Base-by-base conservation (phyloP, 1,140 invertebrate genomes). In the Drosophila murphyi region DNA sequence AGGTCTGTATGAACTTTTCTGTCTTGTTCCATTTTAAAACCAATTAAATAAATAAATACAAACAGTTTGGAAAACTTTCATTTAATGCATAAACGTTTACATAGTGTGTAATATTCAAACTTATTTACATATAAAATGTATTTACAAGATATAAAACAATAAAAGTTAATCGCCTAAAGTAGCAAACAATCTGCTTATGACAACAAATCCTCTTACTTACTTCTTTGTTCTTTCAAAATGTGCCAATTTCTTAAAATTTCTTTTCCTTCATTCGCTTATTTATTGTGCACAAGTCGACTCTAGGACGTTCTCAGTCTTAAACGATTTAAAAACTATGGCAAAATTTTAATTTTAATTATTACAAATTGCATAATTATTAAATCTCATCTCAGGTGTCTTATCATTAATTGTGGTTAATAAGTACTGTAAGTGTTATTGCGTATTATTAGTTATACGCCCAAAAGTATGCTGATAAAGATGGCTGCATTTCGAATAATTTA, bases 221-320 rank as follows among this genome's bases (percentile, higher is more conserved):
- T 41, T 63, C 20, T 20, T 20, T 20, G 20, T 20, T 65, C 12
- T 65, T 55, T 60, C 31, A 65, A 65, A 75, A 61, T 72, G 62
- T 48, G 56, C 37, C n/a, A 47, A 45, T 12, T 60, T 63, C 10
- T 43, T 28, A 31, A 48, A 41, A 62, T 67, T 59, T 45, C 37
- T 37, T 37, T 45, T 51, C 56, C 29, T 59, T 52, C 45, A 43
- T 5, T 43, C 55, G 37, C 50, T 51, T 51, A 37, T 51, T 34
- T 59, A 55, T 72, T 82, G 78, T 64, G 68, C 74, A 72, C 74
- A 80, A 61, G 62, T 83, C 76, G 69, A 82, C 85, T 89, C 86
- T 90, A 89, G 85, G 85, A 89, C 86, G 88, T 89, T 81, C 72
- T 88, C 85, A 88, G 85, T 88, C 85, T 88, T 88, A 89, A 88